These are phyloP conservation scores for Eulemur rufifrons DNA, from an alignment of 2,113 vertebrate species.

Conservation along the genomic window DNA sequence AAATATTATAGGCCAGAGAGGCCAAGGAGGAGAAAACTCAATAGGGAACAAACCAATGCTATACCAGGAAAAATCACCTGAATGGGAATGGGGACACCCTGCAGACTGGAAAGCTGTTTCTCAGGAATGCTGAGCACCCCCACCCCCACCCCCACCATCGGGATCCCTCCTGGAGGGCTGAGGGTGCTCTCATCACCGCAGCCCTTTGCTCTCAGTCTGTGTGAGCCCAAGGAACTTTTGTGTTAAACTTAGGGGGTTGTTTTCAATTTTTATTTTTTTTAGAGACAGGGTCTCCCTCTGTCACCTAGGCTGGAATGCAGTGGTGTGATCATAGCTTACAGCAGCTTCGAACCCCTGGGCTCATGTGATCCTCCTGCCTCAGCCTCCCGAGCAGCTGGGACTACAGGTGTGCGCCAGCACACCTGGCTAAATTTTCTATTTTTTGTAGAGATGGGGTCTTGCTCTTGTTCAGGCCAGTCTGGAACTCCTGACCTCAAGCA, in stretches of 20 bases:
- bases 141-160: accelerated
- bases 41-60: background rate
- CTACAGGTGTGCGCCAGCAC: background rate
- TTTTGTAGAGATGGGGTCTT: too few relatives aligned
- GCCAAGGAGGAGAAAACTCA: background rate
- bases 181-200: background rate
- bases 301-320: background rate
- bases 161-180: too few relatives aligned
- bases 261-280: background rate
- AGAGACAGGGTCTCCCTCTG: background rate
- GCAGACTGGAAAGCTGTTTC: background rate
- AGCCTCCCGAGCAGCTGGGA: too few relatives aligned
- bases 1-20: background rate
- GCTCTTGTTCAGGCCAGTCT: background rate
- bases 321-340: background rate
- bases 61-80: background rate
- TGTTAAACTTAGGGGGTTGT: background rate
- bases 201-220: background rate
- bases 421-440: too few relatives aligned
- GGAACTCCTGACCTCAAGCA: background rate
- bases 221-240: background rate
- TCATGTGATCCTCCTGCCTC: background rate
- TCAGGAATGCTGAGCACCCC: background rate
- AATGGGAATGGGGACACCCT: too few relatives aligned
- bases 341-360: background rate